Evolutionary conservation across 2,113 vertebrate genomes (phyloP), one percentile per base, ranked within the genome.

Genomic region (Canis aureus): DNA sequence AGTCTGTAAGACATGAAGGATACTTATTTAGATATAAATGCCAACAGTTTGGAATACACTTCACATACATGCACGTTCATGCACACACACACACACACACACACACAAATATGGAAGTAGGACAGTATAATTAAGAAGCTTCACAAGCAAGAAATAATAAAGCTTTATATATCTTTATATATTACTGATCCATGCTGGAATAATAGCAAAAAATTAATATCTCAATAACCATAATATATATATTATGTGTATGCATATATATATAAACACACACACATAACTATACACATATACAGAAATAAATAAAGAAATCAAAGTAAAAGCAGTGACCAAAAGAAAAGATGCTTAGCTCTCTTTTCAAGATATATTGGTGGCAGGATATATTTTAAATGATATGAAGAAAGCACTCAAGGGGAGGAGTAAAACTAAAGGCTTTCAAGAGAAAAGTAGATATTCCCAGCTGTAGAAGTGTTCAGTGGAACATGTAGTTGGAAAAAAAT

Each of bases 331-430:
- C 32, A 55, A 82, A 79, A 84, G 29, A 64, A 93, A 79, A 92
- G 43, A 67, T 59, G 12, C 8, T 87, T 73, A 82, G 15, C 32
- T 96, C 55, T 9, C 55, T 85, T 92, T 93, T 92, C 78, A 92
- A 91, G 32, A 76, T 59, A 10, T 59, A n/a, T 89, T 92, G 11
- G 80, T 97, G 57, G 59, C 49, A 97, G 91, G 64, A 74, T 94
- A 59, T 73, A 88, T 92, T 97, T 94, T 29, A 92, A 96, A 82
- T 81, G 55, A 88, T 94, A 92, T 66, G 91, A 92, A 95, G 73
- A 49, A 83, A 88, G 20, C 92, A 85, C 59, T 95, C 94, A 96
- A 94, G 67, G 35, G 59, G 89, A 96, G 43, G 57, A 84, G 74
- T 64, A 62, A 98, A 94, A 71, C 32, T 62, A 85, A 92, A 88